Percentiles rank a stretch among this genome's conserved stretches.
Evolutionary conservation across 2,113 vertebrate species (phyloP).

Genomic region (Microtus ochrogaster): DNA sequence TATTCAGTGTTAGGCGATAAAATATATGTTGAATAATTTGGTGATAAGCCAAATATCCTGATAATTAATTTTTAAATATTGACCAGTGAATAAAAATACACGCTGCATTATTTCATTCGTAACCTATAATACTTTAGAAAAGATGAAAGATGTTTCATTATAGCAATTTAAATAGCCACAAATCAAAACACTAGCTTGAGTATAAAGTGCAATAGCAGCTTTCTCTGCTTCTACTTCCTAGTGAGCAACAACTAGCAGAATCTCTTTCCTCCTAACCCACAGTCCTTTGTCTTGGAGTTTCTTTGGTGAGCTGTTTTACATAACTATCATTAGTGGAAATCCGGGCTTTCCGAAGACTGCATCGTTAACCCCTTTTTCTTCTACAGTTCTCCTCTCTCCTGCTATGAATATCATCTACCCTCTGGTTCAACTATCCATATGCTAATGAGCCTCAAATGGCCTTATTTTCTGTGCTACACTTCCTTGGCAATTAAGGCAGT

Average conservation of each 20-base stretch:
- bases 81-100: neutral
- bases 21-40: neutral
- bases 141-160: slow-evolving; percentile 24
- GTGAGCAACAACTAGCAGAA: slow-evolving; percentile 19
- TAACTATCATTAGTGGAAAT: neutral
- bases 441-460: neutral
- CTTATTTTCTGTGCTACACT: slow-evolving; percentile 11
- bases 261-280: neutral
- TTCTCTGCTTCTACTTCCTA: slow-evolving; percentile 13
- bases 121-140: slow-evolving; percentile 10
- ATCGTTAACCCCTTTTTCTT: neutral
- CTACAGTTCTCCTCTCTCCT: neutral
- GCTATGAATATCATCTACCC: slow-evolving; percentile 1
- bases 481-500: slow-evolving; percentile 34
- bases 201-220: neutral
- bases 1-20: slow-evolving; percentile 26
- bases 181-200: neutral
- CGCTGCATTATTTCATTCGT: neutral
- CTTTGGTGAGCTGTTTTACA: neutral
- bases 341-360: neutral
- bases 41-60: neutral
- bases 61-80: slow-evolving; percentile 20
- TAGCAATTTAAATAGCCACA: neutral
- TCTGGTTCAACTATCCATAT: slow-evolving; percentile 11
- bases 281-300: neutral